Conservation (phyloP, 2,113 vertebrate genomes). For the Entomyzon cyanotis region DNA sequence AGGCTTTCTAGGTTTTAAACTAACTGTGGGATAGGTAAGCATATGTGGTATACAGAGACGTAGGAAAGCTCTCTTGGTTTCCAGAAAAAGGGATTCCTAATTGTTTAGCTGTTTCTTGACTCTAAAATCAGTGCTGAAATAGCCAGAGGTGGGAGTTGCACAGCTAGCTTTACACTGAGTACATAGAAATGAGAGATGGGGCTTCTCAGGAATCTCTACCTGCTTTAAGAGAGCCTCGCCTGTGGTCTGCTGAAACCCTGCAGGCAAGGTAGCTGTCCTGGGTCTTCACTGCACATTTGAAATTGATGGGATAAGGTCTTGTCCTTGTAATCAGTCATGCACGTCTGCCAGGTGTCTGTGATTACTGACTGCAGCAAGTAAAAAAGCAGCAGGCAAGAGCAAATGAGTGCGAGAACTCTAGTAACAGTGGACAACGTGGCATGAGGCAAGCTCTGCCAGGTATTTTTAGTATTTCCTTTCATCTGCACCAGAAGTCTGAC, state of each 20-base stretch:
- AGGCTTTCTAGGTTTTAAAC: not conserved
- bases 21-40: not conserved
- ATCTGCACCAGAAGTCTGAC: not conserved
- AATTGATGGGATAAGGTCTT: not conserved
- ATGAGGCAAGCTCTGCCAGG: not conserved
- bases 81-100: not conserved
- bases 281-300: not conserved
- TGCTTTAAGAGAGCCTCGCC: not conserved
- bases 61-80: not conserved
- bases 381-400: not conserved
- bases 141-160: not conserved
- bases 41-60: accelerated
- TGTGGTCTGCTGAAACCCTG: not conserved
- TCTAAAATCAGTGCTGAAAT: not conserved
- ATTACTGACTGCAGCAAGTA: not conserved
- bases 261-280: not conserved
- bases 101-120: not conserved
- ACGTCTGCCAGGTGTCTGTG: not conserved
- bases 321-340: not conserved
- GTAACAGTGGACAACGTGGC: not conserved
- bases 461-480: conserved; percentile 1
- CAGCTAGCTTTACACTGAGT: not conserved
- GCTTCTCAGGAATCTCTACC: not conserved
- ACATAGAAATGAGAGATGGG: not conserved
- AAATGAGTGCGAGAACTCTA: not conserved